A percentile compares a stretch with the other conserved stretches of the same genome.
phyloP scores from a whole-genome alignment of 2,888 invertebrate genomes.

The Sabatieria punctata region DNA sequence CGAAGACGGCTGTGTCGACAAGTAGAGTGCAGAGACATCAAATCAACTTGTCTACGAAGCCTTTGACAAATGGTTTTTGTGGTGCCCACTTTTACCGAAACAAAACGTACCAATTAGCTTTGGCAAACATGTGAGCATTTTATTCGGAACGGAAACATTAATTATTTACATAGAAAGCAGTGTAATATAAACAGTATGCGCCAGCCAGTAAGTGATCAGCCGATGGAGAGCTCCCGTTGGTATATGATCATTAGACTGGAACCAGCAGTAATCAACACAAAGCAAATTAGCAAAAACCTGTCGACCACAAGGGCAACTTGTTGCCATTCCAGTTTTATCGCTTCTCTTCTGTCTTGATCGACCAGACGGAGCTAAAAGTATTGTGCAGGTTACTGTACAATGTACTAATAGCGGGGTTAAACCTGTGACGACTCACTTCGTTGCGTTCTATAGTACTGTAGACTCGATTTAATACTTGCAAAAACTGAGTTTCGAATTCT shows the following conservation, averaged over 20 bases:
- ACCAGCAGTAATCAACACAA: constrained; percentile 37
- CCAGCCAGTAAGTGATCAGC: too few species aligned
- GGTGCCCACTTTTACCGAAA: too few species aligned
- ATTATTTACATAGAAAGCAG: too few species aligned
- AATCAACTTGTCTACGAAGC: too few species aligned
- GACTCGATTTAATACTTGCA: constrained; percentile 49
- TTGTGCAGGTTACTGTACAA: not conserved
- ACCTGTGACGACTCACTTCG: constrained; percentile 32
- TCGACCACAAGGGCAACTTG: constrained; percentile 64
- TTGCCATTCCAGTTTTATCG: constrained; percentile 67
- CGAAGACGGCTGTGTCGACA: too few species aligned
- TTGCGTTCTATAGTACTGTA: constrained; percentile 59
- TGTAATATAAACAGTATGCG: too few species aligned
- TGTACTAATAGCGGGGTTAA: too few species aligned
- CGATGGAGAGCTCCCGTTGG: constrained; percentile 20
- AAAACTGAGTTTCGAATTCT: constrained; percentile 47
- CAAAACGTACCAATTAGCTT: too few species aligned
- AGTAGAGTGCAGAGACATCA: too few species aligned
- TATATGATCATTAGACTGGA: constrained; percentile 24
- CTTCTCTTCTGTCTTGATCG: constrained; percentile 58
- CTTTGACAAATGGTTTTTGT: too few species aligned
- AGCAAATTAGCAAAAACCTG: constrained; percentile 38
- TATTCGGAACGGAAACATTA: too few species aligned
- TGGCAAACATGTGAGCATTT: too few species aligned
- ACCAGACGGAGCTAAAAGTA: constrained; percentile 47